Base-by-base conservation (phyloP, 2,797 vertebrate genomes). In the Phalloptychus januarius region DNA sequence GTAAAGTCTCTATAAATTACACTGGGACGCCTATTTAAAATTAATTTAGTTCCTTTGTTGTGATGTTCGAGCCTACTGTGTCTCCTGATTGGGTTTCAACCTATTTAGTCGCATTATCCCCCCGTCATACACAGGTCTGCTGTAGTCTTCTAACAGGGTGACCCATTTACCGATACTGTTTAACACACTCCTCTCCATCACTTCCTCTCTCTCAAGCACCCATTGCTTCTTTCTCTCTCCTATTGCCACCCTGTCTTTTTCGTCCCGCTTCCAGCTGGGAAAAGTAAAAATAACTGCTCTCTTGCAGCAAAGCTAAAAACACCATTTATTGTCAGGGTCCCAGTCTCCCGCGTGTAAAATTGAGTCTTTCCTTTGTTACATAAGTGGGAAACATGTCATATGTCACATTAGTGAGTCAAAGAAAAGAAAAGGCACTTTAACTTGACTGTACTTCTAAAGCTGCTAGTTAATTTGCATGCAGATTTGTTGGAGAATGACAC, bases 251-350 rank as follows among this genome's bases (percentile, higher is more conserved):
- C 80, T 85, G 79, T 91, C 86, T 91, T 84, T 88, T 85, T 80
- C 87, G 82, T 87, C 88, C 88, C 87, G 80, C 71, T 93, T 93
- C 87, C 85, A 91, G 85, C 89, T 78, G 87, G 85, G 90, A 90
- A 91, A 89, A 85, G 88, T 92, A 94, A 92, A 94, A 94, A 94
- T 94, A 94, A 91, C 91, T 80, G 80, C 83, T 92, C 87, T 89
- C 80, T 88, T 74, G 76, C 82, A 84, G 88, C 73, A 85, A 86
- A 87, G 80, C 85, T 84, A 81, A 88, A 91, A 84, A 52, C 2
- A 74, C 81, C 78, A 87, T 38, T 84, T 83, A 89, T 86, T 87
- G 82, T 86, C 75, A 67, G 79, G 86, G 86, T 89, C 80, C 86
- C 61, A 70, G 77, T 86, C 84, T 79, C 76, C 63, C 74, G 71